Base-by-base conservation (phyloP, 37 sponge, comb jelly and placozoan genomes). In the Axinella damicornis region DNA sequence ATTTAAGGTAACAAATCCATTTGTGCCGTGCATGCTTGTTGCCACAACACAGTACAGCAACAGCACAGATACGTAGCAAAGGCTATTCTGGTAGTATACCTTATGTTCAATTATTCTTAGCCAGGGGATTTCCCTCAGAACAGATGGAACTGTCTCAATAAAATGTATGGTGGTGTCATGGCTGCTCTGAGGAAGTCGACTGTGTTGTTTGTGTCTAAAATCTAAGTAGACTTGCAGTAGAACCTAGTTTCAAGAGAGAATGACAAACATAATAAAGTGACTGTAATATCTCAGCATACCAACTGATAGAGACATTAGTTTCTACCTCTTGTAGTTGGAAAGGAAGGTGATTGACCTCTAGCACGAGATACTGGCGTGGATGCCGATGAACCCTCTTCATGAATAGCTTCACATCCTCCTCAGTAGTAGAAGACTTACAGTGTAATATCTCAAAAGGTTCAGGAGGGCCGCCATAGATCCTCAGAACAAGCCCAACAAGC, bases 41-140 rank as follows among this genome's bases (percentile, higher is more conserved):
- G n/a, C n/a, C n/a, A n/a, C n/a, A n/a, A n/a, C n/a, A n/a, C n/a
- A n/a, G n/a, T n/a, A n/a, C n/a, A n/a, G n/a, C n/a, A n/a, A n/a
- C n/a, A n/a, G n/a, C n/a, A n/a, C n/a, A n/a, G n/a, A n/a, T n/a
- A n/a, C n/a, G n/a, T n/a, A n/a, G n/a, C n/a, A n/a, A n/a, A n/a
- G n/a, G n/a, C n/a, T n/a, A n/a, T n/a, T n/a, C n/a, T n/a, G n/a
- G n/a, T n/a, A n/a, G n/a, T n/a, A n/a, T n/a, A 91, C 91, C 87
- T 90, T 94, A 80, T 83, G 70, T 39, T 94, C 94, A 71, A 83
- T 89, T 31, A 86, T 66, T n/a, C 69, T 39, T 53, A 95, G 77
- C 86, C 90, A 89, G 15, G 96, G 93, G 83, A 95, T 83, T n/a
- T 92, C 96, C 55, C 86, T 55, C 20, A 95, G 77, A n/a, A 95